A percentile compares a stretch with the other conserved stretches of the same genome.
phyloP scores from a whole-genome alignment of 2,113 vertebrate species.

The Pseudois nayaur region DNA sequence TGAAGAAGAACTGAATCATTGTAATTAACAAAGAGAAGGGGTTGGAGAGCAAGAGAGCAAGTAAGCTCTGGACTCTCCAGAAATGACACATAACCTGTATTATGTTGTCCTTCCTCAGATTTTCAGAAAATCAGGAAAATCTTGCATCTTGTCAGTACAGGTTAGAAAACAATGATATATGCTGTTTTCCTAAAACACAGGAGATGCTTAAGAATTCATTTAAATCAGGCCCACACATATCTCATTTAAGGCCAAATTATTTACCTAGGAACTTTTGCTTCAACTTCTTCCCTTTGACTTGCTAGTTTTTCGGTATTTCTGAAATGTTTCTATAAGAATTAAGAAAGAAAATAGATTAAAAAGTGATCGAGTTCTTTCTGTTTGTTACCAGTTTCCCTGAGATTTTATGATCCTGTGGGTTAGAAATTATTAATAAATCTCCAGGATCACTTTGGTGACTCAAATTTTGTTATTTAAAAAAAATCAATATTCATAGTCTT shows the following conservation, averaged over 20 bases:
- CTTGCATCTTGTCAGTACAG: not conserved
- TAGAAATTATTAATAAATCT: not conserved
- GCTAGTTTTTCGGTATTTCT: not conserved
- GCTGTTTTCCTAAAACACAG: not conserved
- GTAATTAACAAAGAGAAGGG: not conserved
- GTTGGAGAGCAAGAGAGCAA: not conserved
- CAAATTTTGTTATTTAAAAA: not conserved
- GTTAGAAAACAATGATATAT: not conserved
- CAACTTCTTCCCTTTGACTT: not conserved
- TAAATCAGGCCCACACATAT: not conserved
- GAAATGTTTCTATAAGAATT: not conserved
- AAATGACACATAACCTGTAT: not conserved
- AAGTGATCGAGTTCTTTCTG: not conserved
- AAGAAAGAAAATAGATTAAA: not conserved
- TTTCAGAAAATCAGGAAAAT: not conserved
- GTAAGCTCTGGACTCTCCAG: not conserved
- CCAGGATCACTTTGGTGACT: not conserved
- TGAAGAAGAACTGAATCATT: not conserved
- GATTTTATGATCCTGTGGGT: not conserved
- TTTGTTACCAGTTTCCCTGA: not conserved
- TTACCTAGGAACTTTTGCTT: not conserved
- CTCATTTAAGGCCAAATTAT: not conserved
- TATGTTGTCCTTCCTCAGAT: not conserved
- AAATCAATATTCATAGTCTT: not conserved
- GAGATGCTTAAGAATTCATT: not conserved